phyloP scores from a whole-genome alignment of 2,113 vertebrate species.

The Oostethus manadensis region DNA sequence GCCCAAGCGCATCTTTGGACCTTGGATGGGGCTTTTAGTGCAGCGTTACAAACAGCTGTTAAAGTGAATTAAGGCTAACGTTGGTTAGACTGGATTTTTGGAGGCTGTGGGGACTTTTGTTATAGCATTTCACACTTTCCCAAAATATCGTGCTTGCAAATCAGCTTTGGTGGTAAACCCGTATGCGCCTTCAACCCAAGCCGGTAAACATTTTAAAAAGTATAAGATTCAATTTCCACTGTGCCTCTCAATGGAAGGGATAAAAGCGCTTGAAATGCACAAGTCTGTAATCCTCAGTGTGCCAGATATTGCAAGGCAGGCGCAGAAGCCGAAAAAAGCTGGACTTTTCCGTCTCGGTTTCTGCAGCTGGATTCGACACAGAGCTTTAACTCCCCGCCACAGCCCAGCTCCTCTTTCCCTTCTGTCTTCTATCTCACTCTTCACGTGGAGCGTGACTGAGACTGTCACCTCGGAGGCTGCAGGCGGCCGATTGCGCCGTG shows the following conservation, averaged over 20 bases:
- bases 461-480: constrained; percentile 61
- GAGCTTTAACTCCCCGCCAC: constrained; percentile 45
- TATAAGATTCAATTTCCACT: constrained; percentile 43
- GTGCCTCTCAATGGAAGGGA: constrained; percentile 13
- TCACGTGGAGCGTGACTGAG: constrained; percentile 51
- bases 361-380: constrained; percentile 54
- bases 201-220: constrained; percentile 44
- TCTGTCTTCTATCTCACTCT: constrained; percentile 45
- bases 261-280: constrained; percentile 21
- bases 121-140: background rate
- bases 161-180: constrained; percentile 32
- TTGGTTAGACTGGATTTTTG: too few relatives aligned
- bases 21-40: too few relatives aligned
- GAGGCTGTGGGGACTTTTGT: too few relatives aligned
- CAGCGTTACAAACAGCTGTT: too few relatives aligned
- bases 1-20: too few relatives aligned
- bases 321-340: constrained; percentile 25
- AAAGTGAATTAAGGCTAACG: too few relatives aligned
- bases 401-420: constrained; percentile 4
- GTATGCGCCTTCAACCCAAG: constrained; percentile 19
- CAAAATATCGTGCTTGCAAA: constrained; percentile 22
- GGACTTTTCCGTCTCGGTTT: constrained; percentile 36
- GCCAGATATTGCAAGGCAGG: constrained; percentile 25
- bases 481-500: constrained; percentile 47
- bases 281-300: constrained; percentile 48